Percentiles rank a stretch among this genome's conserved stretches.
These are phyloP conservation scores for Caloenas nicobarica DNA, from an alignment of 2,113 vertebrate species.

Conservation along the genomic window DNA sequence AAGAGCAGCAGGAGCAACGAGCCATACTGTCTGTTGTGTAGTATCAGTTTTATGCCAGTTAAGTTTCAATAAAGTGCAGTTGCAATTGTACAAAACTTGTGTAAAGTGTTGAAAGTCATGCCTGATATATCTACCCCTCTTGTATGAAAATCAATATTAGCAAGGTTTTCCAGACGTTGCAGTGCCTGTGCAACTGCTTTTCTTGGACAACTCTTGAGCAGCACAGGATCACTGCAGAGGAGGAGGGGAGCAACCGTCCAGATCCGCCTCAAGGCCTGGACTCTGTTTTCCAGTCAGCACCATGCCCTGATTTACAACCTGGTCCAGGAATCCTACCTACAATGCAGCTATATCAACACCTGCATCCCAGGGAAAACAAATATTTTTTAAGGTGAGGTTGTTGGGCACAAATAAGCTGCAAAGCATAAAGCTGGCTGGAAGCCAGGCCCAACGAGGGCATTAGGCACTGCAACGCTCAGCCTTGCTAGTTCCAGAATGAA, in stretches of 20 bases:
- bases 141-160: constrained; percentile 38
- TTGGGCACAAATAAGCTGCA: constrained; percentile 8
- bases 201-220: constrained; percentile 18
- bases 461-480: background rate
- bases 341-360: constrained; percentile 56
- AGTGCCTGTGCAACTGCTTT: constrained; percentile 24
- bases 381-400: background rate
- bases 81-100: background rate
- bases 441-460: constrained; percentile 36
- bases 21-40: background rate
- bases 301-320: constrained; percentile 44
- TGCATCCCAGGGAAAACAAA: constrained; percentile 37
- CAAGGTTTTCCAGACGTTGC: background rate
- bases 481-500: background rate
- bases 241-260: background rate
- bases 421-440: constrained; percentile 4
- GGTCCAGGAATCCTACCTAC: constrained; percentile 9
- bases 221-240: background rate
- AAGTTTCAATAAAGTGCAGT: background rate
- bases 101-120: background rate
- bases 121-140: background rate
- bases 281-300: constrained; percentile 7
- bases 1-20: background rate
- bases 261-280: background rate
- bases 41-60: background rate